Base-by-base conservation (phyloP, 2,888 invertebrate genomes). In the Buathra laborator region DNA sequence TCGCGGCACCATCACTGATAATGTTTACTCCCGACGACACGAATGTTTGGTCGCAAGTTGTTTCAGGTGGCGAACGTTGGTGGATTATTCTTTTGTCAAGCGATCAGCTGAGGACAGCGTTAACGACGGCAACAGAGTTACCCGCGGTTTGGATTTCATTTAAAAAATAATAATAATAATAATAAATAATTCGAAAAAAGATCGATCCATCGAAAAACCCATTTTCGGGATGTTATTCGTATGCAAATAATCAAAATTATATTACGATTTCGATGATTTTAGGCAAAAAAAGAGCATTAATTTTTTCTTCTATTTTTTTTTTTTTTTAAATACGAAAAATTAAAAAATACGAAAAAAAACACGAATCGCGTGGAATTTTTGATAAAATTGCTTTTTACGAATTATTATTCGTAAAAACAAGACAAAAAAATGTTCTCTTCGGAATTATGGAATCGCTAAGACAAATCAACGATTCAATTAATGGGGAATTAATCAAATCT, bases 31-130 rank as follows among this genome's bases (percentile, higher is more conserved):
- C 89, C 76, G 83, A 86, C 87, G 89, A 90, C 90, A 90, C 88
- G 90, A 89, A 90, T 90, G 91, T 91, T 92, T 91, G 87, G 87
- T 88, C 88, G 83, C 85, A 82, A 90, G 92, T 92, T 92, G 87
- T 92, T 92, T 92, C 92, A 92, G 92, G 92, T 92, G 92, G 89
- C 86, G 75, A 70, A 66, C 72, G 78, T 78, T 80, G 80, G 81
- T 86, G 85, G 83, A 88, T 88, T 89, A 88, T 87, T 88, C 88
- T 92, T 91, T 91, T 89, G 89, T 91, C 89, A 90, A 90, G 88
- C 82, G 82, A 81, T 37, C 86, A 66, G 43, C n/a, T 66, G 53
- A 14, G 70, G 70, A 71, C 12, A 32, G 32, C 56, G 24, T 9
- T 14, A 56, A 77, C 74, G 43, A 29, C 29, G 51, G n/a, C 2